Conservation (phyloP, 2,888 invertebrate species). For the Nymphalis c-album region DNA sequence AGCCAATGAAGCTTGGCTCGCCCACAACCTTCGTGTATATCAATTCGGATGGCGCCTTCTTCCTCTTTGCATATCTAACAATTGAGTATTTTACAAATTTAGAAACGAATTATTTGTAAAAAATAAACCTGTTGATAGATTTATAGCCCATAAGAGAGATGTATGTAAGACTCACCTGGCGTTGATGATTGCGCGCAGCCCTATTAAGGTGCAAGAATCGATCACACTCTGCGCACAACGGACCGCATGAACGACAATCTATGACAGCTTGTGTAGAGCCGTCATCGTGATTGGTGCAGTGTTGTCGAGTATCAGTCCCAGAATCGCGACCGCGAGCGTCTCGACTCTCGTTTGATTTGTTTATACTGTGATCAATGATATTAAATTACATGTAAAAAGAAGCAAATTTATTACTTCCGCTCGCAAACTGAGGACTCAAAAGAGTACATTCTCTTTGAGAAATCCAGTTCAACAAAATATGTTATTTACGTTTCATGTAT, state of each 20-base stretch:
- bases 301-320: slow-evolving; percentile 83
- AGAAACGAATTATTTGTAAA: no score
- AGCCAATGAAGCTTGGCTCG: slow-evolving; percentile 98
- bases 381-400: not conserved
- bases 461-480: no score
- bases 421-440: no score
- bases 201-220: slow-evolving; percentile 96
- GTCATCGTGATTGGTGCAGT: slow-evolving; percentile 98
- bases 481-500: not conserved
- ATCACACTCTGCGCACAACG: slow-evolving; percentile 97
- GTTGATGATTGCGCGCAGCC: slow-evolving; percentile 90
- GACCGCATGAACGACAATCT: slow-evolving; percentile 94
- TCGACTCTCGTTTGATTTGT: slow-evolving; percentile 50
- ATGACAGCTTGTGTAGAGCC: slow-evolving; percentile 95
- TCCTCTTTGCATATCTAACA: slow-evolving; percentile 94
- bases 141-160: no score
- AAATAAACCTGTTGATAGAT: no score
- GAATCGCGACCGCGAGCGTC: slow-evolving; percentile 50
- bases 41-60: slow-evolving; percentile 96
- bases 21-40: slow-evolving; percentile 98
- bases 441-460: no score
- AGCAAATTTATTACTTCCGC: no score
- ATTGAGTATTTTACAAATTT: not conserved
- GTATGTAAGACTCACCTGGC: slow-evolving; percentile 82
- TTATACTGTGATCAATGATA: slow-evolving; percentile 44